Evolutionary conservation across 2,113 vertebrate species (phyloP).

Genomic region (Gymnocephalus cernua): DNA sequence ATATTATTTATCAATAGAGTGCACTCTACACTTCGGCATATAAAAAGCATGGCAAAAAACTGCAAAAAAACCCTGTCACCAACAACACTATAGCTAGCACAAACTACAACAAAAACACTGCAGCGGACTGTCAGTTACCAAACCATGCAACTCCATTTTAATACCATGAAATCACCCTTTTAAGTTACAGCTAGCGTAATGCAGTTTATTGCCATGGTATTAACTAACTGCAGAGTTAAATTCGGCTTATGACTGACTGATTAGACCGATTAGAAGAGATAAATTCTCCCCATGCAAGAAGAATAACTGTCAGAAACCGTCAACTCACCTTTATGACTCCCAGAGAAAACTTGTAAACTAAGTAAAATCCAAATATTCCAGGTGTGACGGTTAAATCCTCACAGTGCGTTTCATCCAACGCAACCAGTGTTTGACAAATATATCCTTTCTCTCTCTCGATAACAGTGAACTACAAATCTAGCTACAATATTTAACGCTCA

Average conservation of each 20-base stretch:
- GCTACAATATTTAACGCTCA: fast-evolving
- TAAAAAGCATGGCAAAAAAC: no score
- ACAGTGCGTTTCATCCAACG: neutral
- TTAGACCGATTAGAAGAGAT: no score
- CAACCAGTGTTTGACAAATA: neutral
- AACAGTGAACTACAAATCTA: neutral
- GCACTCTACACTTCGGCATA: neutral
- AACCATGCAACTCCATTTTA: neutral
- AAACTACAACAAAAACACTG: no score
- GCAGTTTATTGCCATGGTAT: fast-evolving
- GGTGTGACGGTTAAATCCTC: fast-evolving
- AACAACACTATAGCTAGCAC: neutral
- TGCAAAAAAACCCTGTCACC: neutral
- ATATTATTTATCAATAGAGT: fast-evolving
- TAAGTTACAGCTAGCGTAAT: fast-evolving
- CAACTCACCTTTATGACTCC: slow-evolving; percentile 39
- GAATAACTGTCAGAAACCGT: neutral
- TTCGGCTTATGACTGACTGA: no score
- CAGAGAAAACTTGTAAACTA: neutral
- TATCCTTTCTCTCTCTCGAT: neutral
- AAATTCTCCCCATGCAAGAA: neutral
- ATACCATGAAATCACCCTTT: fast-evolving
- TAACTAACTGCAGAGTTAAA: fast-evolving
- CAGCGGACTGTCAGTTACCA: neutral
- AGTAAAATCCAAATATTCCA: neutral